Conservation (phyloP, 92 coral and sea anemone genomes). For the Epizoanthus rinbou region DNA sequence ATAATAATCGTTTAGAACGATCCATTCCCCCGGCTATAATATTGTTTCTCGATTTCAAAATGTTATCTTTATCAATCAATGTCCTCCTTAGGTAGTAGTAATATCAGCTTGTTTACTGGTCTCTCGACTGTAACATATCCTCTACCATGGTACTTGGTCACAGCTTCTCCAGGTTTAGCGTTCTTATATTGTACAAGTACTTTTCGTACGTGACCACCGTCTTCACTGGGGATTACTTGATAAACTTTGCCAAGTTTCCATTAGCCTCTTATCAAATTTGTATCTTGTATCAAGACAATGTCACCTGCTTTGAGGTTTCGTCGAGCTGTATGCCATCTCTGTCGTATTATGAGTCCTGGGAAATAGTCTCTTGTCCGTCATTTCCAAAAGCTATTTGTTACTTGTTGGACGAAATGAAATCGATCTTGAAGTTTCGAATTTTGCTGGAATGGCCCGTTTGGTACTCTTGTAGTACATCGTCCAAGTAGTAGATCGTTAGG, state of each 20-base stretch:
- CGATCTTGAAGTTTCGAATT: background rate
- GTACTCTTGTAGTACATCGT: background rate
- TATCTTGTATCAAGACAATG: conserved; percentile 48
- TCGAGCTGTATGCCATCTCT: conserved; percentile 54
- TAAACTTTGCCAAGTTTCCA: conserved; percentile 52
- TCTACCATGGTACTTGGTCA: conserved; percentile 39
- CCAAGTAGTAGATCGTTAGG: conserved; percentile 19
- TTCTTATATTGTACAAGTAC: conserved; percentile 59
- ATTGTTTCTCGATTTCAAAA: background rate
- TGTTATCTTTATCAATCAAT: background rate
- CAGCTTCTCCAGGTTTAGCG: conserved; percentile 55
- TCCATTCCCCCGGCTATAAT: background rate
- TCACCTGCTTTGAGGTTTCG: conserved; percentile 53
- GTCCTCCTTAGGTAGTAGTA: conserved; percentile 50
- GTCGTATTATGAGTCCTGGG: conserved; percentile 41
- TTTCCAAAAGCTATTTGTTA: conserved; percentile 47
- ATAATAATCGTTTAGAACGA: too few species aligned
- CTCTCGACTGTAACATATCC: conserved; percentile 56
- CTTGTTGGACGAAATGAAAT: conserved; percentile 42
- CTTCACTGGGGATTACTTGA: conserved; percentile 32
- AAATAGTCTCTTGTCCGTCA: conserved; percentile 57
- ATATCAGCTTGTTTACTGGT: conserved; percentile 55
- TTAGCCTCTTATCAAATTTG: conserved; percentile 46
- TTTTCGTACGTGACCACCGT: conserved; percentile 58
- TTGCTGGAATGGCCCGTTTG: background rate